A percentile compares a stretch with the other conserved stretches of the same genome.
Evolutionary conservation across 2,113 vertebrate species (phyloP).

Genomic region (Xyliphius kryptos): DNA sequence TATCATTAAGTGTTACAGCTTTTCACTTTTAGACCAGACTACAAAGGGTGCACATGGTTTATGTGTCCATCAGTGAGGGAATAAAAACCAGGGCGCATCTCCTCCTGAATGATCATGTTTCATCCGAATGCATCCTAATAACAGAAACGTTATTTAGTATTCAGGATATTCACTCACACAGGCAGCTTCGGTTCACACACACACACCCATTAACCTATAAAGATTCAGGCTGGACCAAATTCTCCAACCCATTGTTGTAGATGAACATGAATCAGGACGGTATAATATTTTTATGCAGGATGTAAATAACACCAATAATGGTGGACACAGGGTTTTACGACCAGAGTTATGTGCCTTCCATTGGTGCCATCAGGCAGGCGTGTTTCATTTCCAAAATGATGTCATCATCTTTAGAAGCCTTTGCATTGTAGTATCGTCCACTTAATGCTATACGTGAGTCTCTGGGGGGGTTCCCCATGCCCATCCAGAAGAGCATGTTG

Average conservation of each 20-base stretch:
- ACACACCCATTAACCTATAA: background rate
- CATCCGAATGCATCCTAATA: conserved; percentile 3
- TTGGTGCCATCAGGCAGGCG: too few relatives aligned
- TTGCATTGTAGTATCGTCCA: too few relatives aligned
- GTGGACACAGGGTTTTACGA: background rate
- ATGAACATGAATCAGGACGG: background rate
- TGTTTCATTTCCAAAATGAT: too few relatives aligned
- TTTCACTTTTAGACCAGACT: background rate
- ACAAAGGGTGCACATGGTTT: background rate
- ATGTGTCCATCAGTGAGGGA: background rate
- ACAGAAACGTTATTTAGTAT: background rate
- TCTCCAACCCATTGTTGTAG: background rate
- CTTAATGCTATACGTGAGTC: too few relatives aligned
- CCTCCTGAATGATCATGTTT: background rate
- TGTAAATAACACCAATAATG: background rate
- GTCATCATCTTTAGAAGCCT: too few relatives aligned
- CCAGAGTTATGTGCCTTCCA: too few relatives aligned
- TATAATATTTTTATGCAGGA: background rate
- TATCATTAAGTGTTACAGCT: background rate
- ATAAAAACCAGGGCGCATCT: background rate
- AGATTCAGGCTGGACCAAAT: background rate
- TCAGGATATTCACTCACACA: conserved; percentile 1
- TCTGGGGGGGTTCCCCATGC: too few relatives aligned
- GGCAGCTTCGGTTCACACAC: background rate
- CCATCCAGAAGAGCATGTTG: too few relatives aligned